A percentile compares a stretch with the other conserved stretches of the same genome.
Conservation (phyloP, 2,888 invertebrate genomes). For the Adela reaumurella region DNA sequence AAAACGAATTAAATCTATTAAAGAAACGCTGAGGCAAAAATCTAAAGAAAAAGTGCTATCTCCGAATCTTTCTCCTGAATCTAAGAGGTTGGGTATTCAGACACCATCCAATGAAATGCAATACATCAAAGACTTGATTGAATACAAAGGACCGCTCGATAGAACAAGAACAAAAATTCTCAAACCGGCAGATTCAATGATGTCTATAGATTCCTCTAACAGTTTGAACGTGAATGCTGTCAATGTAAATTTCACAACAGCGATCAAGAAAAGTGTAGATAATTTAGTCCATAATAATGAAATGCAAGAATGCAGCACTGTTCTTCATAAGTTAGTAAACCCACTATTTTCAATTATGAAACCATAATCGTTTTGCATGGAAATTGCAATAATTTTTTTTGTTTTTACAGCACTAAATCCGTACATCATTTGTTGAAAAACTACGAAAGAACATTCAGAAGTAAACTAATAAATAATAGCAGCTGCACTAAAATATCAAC, state of each 20-base stretch:
- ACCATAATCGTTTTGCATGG: too few relatives aligned
- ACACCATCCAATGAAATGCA: too few relatives aligned
- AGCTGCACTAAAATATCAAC: slow-evolving; percentile 15
- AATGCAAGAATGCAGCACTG: not conserved
- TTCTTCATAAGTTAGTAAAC: not conserved
- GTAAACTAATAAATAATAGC: slow-evolving; percentile 12
- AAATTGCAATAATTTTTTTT: too few relatives aligned
- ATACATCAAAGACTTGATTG: not conserved
- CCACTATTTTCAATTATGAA: too few relatives aligned
- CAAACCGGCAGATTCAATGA: not conserved
- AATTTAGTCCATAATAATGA: not conserved
- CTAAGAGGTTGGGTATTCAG: too few relatives aligned
- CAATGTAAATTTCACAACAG: too few relatives aligned
- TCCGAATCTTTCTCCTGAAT: too few relatives aligned
- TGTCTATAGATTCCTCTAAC: not conserved
- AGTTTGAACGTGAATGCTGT: not conserved
- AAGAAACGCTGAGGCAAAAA: not conserved
- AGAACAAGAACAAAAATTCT: not conserved
- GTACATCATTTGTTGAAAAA: not conserved
- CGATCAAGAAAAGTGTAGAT: not conserved
- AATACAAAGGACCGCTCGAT: not conserved
- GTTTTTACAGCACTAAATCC: not conserved
- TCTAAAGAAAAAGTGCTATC: not conserved
- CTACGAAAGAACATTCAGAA: not conserved
- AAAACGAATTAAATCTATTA: not conserved